phyloP scores from a whole-genome alignment of 2,797 vertebrate species.

The Sardinella longiceps region DNA sequence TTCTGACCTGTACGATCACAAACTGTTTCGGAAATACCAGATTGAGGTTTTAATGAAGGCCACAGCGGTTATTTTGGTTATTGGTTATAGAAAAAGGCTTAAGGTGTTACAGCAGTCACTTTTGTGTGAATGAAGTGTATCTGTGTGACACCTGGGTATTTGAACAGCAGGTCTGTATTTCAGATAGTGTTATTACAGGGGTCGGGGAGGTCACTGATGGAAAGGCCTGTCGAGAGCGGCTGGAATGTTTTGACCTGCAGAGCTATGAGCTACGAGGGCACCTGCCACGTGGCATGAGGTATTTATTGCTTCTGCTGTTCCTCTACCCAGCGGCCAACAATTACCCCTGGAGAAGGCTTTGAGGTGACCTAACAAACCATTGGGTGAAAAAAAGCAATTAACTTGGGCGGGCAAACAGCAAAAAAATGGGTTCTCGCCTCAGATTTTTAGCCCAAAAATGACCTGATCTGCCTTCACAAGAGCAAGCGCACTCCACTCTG shows the following conservation, averaged over 20 bases:
- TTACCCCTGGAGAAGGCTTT: background rate
- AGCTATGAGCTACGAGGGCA: background rate
- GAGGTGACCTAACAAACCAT: background rate
- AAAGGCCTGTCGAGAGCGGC: background rate
- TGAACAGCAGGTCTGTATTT: background rate
- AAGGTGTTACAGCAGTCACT: background rate
- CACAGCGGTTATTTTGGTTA: background rate
- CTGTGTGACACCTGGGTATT: background rate
- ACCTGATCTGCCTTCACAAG: background rate
- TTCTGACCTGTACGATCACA: background rate
- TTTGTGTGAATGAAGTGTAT: conserved; percentile 9
- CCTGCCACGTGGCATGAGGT: background rate
- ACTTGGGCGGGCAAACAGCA: background rate
- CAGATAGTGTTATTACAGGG: background rate
- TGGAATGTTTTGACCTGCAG: conserved; percentile 19
- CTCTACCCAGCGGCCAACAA: background rate
- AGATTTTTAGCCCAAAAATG: background rate
- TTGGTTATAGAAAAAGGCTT: background rate
- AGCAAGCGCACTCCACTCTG: background rate
- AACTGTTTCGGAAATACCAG: background rate
- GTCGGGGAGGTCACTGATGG: background rate
- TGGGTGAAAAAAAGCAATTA: background rate
- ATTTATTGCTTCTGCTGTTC: background rate
- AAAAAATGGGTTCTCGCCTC: background rate
- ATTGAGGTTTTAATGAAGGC: background rate